These are phyloP conservation scores for Silurus meridionalis DNA, from an alignment of 2,113 vertebrate species.

Conservation along the genomic window DNA sequence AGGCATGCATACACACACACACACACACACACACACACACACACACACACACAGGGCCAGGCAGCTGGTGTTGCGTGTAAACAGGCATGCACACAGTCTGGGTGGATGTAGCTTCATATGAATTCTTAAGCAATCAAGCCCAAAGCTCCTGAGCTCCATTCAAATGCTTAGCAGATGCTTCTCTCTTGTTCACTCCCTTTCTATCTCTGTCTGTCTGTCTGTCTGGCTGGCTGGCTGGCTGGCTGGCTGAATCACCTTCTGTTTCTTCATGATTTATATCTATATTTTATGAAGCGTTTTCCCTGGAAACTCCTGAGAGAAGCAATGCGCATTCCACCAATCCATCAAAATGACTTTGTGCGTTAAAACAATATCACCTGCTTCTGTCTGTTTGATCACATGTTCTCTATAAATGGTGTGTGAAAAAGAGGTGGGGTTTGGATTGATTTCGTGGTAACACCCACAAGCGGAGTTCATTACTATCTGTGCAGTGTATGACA, in stretches of 20 bases:
- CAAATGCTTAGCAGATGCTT: conserved; percentile 75
- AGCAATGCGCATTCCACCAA: conserved; percentile 3
- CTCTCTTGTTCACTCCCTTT: conserved; percentile 10
- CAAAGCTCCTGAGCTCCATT: conserved; percentile 75
- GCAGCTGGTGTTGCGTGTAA: conserved; percentile 76
- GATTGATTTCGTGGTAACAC: conserved; percentile 10
- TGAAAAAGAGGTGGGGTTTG: conserved; percentile 20
- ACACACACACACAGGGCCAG: conserved; percentile 33
- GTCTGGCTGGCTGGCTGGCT: not conserved
- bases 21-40: conserved; percentile 45
- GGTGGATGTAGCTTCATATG: conserved; percentile 60
- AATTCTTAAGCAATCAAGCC: conserved; percentile 70
- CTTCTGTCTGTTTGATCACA: conserved; percentile 40
- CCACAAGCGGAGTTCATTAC: conserved; percentile 46
- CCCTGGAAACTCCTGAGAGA: conserved; percentile 34
- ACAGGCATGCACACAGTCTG: conserved; percentile 66
- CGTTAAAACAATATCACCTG: conserved; percentile 47
- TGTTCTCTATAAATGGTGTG: conserved; percentile 40
- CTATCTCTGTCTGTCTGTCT: conserved; percentile 24
- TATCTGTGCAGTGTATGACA: conserved; percentile 64
- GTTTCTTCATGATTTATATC: conserved; percentile 37
- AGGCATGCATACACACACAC: not conserved
- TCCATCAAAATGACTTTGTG: conserved; percentile 40
- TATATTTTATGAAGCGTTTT: conserved; percentile 42
- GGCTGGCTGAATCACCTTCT: conserved; percentile 23